Conservation (phyloP, 2,797 vertebrate genomes). For the Podarcis siculus region DNA sequence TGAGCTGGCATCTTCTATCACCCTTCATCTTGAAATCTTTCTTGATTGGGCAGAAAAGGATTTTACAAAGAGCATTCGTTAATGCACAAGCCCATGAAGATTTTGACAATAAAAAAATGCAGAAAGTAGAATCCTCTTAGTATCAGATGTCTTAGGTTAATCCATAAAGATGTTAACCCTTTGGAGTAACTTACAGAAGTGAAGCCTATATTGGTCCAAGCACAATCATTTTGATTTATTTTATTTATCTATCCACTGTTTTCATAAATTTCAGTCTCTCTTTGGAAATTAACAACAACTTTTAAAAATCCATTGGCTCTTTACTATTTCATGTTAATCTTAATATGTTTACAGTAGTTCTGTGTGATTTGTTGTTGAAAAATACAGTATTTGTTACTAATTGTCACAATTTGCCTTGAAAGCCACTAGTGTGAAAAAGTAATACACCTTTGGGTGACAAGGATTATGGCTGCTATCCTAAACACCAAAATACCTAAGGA, state of each 20-base stretch:
- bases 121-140: not conserved
- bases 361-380: not conserved
- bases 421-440: not conserved
- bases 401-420: not conserved
- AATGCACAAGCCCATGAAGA: not conserved
- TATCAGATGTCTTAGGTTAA: not conserved
- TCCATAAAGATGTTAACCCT: conserved; percentile 7
- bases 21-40: not conserved
- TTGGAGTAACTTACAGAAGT: conserved; percentile 5
- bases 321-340: not conserved
- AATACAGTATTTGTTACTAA: not conserved
- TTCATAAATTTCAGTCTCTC: not conserved
- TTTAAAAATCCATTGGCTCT: not conserved
- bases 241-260: not conserved
- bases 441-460: conserved; percentile 9
- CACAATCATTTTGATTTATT: not conserved
- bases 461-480: not conserved
- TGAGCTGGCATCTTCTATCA: conserved; percentile 8
- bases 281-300: not conserved
- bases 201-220: not conserved
- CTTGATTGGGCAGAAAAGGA: not conserved
- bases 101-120: not conserved
- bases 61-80: not conserved
- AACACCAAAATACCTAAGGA: too few species aligned
- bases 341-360: not conserved